Base-by-base conservation (phyloP, 2,888 invertebrate species). In the Phytoseiulus persimilis region DNA sequence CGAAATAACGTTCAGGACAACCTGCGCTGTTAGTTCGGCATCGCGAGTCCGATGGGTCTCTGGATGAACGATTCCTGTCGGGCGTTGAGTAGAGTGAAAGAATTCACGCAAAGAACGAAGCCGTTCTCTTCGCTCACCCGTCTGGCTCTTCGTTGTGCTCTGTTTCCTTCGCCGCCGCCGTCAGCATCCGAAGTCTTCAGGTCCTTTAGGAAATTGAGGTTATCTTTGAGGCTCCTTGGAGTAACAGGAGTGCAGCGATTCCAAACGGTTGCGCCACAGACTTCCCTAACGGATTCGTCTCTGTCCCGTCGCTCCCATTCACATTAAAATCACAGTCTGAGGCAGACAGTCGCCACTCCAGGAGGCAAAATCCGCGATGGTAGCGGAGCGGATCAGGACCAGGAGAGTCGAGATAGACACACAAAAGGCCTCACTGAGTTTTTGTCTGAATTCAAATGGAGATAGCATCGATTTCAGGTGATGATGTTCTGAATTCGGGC, bases 1-100 rank as follows among this genome's bases (percentile, higher is more conserved):
- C 84, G n/a, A n/a, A n/a, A n/a, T n/a, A n/a, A n/a, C n/a, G n/a
- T n/a, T n/a, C n/a, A 39, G 87, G 87, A 11, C 45, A 18, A 45
- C 87, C 33, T 11, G n/a, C 33, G 32, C 31, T 23, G 0, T 33
- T 33, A 33, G 87, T 87, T 33, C 14, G 87, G 33, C 87, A 23
- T 65, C 28, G 32, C 32, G 87, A 33, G 33, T 87, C 31, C 87
- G 87, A 87, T 87, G 87, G 87, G 32, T 39, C 87, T 33, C 31
- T 31, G 65, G 65, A 65, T 65, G 28, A 65, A 23, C 65, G 65
- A 65, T 65, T 28, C 65, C 18, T 28, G 65, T 65, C 2, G 28
- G 65, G 65, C 14, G 65, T 6, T 18, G 65, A 39, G 39, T 2
- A 65, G 65, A 65, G 18, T 6, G 46, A 14, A 46, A 46, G 46